Conservation (phyloP, 2,888 invertebrate genomes). For the Agrotis exclamationis region DNA sequence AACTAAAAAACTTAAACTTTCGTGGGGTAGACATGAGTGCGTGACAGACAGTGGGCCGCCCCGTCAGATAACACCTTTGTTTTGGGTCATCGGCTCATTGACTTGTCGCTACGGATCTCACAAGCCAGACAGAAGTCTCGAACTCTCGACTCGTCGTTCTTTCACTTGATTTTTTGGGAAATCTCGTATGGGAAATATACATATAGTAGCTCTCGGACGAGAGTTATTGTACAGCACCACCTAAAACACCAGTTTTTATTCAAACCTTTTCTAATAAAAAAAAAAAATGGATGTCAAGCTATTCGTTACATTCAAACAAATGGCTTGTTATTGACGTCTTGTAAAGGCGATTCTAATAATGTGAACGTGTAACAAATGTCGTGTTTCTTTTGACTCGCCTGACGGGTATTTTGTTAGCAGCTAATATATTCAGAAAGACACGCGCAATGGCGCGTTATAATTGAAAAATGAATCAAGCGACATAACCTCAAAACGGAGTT, state of each 20-base stretch:
- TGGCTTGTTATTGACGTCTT: constrained; percentile 36
- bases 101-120: constrained; percentile 4
- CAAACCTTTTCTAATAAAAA: neutral
- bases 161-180: too few species aligned
- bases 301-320: constrained; percentile 30
- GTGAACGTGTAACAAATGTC: constrained; percentile 41
- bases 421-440: constrained; percentile 46
- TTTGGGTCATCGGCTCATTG: constrained; percentile 22
- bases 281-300: constrained; percentile 10
- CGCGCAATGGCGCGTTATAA: too few species aligned
- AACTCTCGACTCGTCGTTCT: too few species aligned
- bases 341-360: constrained; percentile 38
- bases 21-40: constrained; percentile 14
- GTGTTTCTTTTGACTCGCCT: constrained; percentile 49
- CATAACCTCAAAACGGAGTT: too few species aligned
- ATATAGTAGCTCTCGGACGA: too few species aligned
- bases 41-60: constrained; percentile 38
- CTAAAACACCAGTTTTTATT: constrained; percentile 4
- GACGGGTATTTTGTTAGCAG: constrained; percentile 51
- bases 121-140: too few species aligned
- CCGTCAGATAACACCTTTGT: constrained; percentile 32
- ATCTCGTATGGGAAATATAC: too few species aligned
- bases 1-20: too few species aligned
- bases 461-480: constrained; percentile 11
- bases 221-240: too few species aligned